Evolutionary conservation across 2,888 invertebrate species (phyloP).

Genomic region (Halocaridina rubra): DNA sequence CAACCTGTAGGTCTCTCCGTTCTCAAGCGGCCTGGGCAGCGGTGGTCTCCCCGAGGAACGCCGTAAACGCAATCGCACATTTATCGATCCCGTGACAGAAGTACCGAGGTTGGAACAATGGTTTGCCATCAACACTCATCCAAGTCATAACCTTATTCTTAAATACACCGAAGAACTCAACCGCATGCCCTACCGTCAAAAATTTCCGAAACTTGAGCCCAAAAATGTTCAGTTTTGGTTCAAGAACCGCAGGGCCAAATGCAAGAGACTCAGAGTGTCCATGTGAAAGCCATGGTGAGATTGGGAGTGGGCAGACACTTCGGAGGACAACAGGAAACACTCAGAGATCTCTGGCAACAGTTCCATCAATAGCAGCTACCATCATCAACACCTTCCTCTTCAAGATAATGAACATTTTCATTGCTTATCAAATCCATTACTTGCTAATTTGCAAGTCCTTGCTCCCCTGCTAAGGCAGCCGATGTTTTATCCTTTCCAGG

Average conservation of each 20-base stretch:
- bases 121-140: slow-evolving; percentile 98
- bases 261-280: slow-evolving; percentile 91
- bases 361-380: too few species aligned
- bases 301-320: not conserved
- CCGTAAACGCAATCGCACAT: slow-evolving; percentile 95
- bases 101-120: slow-evolving; percentile 93
- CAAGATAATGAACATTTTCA: too few species aligned
- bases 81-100: slow-evolving; percentile 98
- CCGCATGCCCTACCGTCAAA: slow-evolving; percentile 95
- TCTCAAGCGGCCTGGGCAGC: slow-evolving; percentile 51
- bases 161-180: slow-evolving; percentile 98
- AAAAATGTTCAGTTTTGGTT: slow-evolving; percentile 99
- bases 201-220: slow-evolving; percentile 97
- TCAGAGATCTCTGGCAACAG: not conserved
- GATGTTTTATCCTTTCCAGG: not conserved
- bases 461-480: not conserved
- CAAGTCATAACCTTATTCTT: slow-evolving; percentile 95
- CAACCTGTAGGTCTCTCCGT: slow-evolving; percentile 57
- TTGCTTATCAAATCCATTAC: too few species aligned
- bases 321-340: not conserved
- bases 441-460: too few species aligned
- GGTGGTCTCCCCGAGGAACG: slow-evolving; percentile 59
- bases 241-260: slow-evolving; percentile 97
- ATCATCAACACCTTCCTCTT: too few species aligned
- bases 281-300: slow-evolving; percentile 49